Conservation (phyloP, 1,140 invertebrate genomes). For the Ladona fulva region DNA sequence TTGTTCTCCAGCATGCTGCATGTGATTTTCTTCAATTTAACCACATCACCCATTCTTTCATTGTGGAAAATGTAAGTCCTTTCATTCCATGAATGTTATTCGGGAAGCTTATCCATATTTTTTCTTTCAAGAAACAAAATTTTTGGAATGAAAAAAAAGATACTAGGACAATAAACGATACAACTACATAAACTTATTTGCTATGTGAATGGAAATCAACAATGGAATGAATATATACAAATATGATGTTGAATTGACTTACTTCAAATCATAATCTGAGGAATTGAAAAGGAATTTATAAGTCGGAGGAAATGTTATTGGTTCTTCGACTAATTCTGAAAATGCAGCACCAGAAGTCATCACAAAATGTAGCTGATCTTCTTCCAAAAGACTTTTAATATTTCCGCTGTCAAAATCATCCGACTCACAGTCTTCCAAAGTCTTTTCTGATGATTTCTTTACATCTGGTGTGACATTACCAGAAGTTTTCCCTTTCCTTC, state of each 20-base stretch:
- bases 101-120: too few species aligned
- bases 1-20: too few species aligned
- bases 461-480: not conserved
- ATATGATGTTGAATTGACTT: conserved; percentile 29
- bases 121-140: too few species aligned
- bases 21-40: too few species aligned
- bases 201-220: too few species aligned
- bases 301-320: conserved; percentile 75
- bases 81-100: too few species aligned
- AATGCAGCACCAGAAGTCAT: conserved; percentile 67
- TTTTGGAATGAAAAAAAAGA: too few species aligned
- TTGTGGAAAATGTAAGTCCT: too few species aligned
- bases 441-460: not conserved
- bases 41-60: too few species aligned
- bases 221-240: too few species aligned
- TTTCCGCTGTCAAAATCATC: conserved; percentile 43
- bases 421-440: not conserved
- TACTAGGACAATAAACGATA: too few species aligned
- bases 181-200: too few species aligned
- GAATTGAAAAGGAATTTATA: conserved; percentile 73
- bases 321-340: conserved; percentile 61
- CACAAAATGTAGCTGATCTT: conserved; percentile 62
- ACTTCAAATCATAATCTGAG: conserved; percentile 72
- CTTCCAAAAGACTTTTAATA: conserved; percentile 50
- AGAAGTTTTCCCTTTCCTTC: not conserved